Evolutionary conservation across 2,113 vertebrate species (phyloP).

Genomic region (Pelobates fuscus): DNA sequence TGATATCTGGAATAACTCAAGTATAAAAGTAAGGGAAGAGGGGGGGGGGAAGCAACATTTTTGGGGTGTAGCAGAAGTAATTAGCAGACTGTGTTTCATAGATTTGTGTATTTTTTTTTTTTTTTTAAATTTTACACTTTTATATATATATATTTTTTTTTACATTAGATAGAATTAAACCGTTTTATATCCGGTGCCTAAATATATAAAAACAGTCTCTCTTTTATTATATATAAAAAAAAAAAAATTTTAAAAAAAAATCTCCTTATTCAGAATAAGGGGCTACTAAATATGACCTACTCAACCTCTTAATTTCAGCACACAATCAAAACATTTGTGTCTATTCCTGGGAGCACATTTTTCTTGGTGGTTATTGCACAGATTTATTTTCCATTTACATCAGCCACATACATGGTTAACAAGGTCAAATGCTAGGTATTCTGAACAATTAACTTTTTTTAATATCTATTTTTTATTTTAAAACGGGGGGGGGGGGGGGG

Average conservation of each 20-base stretch:
- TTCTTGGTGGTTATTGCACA: slow-evolving; percentile 84
- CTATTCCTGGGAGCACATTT: slow-evolving; percentile 83
- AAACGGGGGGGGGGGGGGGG: no score
- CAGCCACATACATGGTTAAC: slow-evolving; percentile 71
- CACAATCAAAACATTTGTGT: slow-evolving; percentile 78
- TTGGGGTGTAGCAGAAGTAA: not conserved
- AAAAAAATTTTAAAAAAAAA: slow-evolving; percentile 77
- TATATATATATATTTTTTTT: slow-evolving; percentile 42
- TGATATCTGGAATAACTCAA: slow-evolving; percentile 58
- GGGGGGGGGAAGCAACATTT: slow-evolving; percentile 27
- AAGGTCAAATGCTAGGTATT: slow-evolving; percentile 76
- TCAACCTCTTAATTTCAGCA: slow-evolving; percentile 68
- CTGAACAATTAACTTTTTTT: slow-evolving; percentile 56
- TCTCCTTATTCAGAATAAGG: slow-evolving; percentile 68
- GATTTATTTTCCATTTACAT: slow-evolving; percentile 73
- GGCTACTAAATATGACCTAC: not conserved
- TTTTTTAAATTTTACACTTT: no score
- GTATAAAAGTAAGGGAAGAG: slow-evolving; percentile 52
- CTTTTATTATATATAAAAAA: slow-evolving; percentile 80
- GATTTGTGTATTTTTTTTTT: slow-evolving; percentile 59
- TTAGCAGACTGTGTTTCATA: no score
- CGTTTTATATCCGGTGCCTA: slow-evolving; percentile 64
- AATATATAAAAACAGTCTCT: slow-evolving; percentile 70
- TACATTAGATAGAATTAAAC: slow-evolving; percentile 58
- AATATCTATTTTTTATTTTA: not conserved